Conservation (phyloP, 2,888 invertebrate genomes). For the Helobdella robusta region DNA sequence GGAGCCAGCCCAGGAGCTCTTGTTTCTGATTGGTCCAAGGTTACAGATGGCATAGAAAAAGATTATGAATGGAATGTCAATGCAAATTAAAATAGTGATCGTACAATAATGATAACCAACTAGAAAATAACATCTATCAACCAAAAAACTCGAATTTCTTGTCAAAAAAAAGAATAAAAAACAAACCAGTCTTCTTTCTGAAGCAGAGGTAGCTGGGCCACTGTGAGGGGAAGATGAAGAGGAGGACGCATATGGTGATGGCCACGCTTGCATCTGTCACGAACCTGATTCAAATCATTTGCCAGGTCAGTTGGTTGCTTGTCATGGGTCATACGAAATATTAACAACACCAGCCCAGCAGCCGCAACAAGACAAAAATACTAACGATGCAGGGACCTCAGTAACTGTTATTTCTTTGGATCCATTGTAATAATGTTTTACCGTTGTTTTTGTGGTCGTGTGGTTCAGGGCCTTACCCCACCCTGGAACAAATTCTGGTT, state of each 20-base stretch:
- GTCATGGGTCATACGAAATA: no score
- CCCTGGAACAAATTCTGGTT: slow-evolving; percentile 36
- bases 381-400: no score
- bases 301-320: no score
- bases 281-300: no score
- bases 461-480: slow-evolving; percentile 24
- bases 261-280: slow-evolving; percentile 55
- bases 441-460: neutral
- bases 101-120: neutral
- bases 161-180: no score
- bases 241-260: slow-evolving; percentile 59
- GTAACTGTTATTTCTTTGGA: neutral
- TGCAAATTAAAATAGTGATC: neutral
- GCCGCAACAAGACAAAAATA: no score
- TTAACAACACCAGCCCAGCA: no score
- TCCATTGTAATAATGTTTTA: neutral
- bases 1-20: slow-evolving; percentile 26
- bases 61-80: neutral
- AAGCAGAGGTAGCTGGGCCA: slow-evolving; percentile 34
- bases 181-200: slow-evolving; percentile 27
- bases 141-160: neutral
- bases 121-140: neutral
- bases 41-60: no score
- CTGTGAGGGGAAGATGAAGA: slow-evolving; percentile 37
- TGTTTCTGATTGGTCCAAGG: slow-evolving; percentile 5